Conservation (phyloP, 2,888 invertebrate species). For the Elaeidobius kamerunicus region DNA sequence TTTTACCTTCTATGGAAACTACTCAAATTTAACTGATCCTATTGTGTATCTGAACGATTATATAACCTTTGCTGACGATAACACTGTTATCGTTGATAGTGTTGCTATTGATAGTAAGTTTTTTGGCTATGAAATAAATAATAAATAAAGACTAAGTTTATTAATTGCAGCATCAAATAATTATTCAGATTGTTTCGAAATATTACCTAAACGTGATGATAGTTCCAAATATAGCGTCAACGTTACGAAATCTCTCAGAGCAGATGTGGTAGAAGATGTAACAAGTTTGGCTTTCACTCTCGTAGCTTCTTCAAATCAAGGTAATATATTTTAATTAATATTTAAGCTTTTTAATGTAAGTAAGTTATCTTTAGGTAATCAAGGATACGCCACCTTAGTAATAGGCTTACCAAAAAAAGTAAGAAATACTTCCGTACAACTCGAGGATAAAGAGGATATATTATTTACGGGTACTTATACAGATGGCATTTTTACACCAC, state of each 20-base stretch:
- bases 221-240: background rate
- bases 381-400: conserved; percentile 22
- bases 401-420: conserved; percentile 23
- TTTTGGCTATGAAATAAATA: background rate
- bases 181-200: conserved; percentile 6
- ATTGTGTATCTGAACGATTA: conserved; percentile 1
- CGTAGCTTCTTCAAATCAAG: conserved; percentile 14
- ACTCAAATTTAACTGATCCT: conserved; percentile 11
- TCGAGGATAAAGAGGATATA: conserved; percentile 19
- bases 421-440: conserved; percentile 16
- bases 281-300: conserved; percentile 25
- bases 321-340: conserved; percentile 7
- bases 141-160: background rate
- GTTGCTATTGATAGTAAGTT: conserved; percentile 12
- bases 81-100: background rate
- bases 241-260: conserved; percentile 9
- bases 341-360: too few relatives aligned
- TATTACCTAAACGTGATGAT: background rate
- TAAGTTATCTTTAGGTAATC: conserved; percentile 7
- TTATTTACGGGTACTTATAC: conserved; percentile 25
- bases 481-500: conserved; percentile 12
- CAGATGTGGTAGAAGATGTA: conserved; percentile 14
- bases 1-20: conserved; percentile 16
- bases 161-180: conserved; percentile 4
- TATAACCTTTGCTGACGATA: conserved; percentile 5